Evolutionary conservation across 2,113 vertebrate species (phyloP).

Genomic region (Rhegmatorhina hoffmannsi): DNA sequence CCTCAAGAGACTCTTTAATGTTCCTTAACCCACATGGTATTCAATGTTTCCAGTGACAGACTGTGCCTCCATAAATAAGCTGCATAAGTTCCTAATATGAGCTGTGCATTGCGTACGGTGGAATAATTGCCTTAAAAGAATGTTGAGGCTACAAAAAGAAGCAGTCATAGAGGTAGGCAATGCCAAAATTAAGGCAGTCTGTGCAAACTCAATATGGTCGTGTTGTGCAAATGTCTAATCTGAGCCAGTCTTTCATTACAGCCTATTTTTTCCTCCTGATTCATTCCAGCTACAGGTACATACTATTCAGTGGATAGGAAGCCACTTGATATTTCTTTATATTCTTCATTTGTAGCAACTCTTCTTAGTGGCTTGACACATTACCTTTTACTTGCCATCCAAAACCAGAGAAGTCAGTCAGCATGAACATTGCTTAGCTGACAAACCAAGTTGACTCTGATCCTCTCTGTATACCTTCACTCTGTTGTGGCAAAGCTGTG

Average conservation of each 20-base stretch:
- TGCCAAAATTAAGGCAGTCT: constrained; percentile 3
- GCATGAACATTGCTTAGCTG: not conserved
- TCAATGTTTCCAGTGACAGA: constrained; percentile 21
- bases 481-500: not conserved
- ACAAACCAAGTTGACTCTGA: not conserved
- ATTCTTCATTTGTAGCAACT: not conserved
- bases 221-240: not conserved
- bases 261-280: not conserved
- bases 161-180: constrained; percentile 9
- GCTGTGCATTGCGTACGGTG: not conserved
- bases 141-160: not conserved
- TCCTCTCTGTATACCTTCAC: not conserved
- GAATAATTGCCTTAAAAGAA: constrained; percentile 26
- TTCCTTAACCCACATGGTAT: constrained; percentile 29
- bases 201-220: not conserved
- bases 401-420: not conserved
- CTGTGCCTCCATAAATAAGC: constrained; percentile 46
- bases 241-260: not conserved
- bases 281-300: not conserved
- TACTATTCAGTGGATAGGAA: not conserved
- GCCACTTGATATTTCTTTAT: not conserved
- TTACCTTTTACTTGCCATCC: not conserved
- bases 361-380: not conserved
- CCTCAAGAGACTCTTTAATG: constrained; percentile 32
- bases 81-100: not conserved